Evolutionary conservation across 2,888 invertebrate genomes (phyloP), one percentile per base, ranked within the genome.

Genomic region (Harpalus rufipes): DNA sequence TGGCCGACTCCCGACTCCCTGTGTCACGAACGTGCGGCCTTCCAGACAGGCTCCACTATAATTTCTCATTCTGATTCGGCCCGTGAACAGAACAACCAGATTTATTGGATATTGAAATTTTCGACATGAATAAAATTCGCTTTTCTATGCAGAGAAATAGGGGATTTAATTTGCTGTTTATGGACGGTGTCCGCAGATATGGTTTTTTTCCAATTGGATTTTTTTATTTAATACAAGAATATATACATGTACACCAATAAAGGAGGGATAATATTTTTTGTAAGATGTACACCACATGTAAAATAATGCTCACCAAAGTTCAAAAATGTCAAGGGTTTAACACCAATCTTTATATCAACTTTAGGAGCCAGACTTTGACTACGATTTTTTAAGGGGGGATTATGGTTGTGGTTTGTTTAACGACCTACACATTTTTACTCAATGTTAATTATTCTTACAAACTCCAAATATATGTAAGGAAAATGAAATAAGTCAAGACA

Each of bases 71-170:
- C 63, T 25, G 39, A 68, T 81, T 65, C 65, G 81, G 51, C 12
- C 68, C 63, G 16, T 16, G 79, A 80, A 59, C 56, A 32, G 58
- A 58, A 78, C 78, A 78, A 56, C 32, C 58, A 56, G 41, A 80
- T 80, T 80, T 80, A 80, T 80, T 80, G 80, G 80, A 80, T 59
- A 80, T 80, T 80, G 80, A 80, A 80, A 80, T 80, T 76, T 79
- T 80, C 61, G 61, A 61, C 61, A 61, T 80, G 61, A 80, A 80
- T 80, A 61, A 78, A 25, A 78, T 76, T 14, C 8, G 16, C 44
- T 76, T 76, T 76, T 74, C 39, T 41, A 44, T 72, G 41, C 41
- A 21, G 72, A 44, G 76, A 76, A 44, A 76, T 68, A 68, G 56
- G 44, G 51, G 44, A 76, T 63, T 63, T 63, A 63, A 63, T 63